Conservation (phyloP, 1,140 invertebrate genomes). For the Ericerus pela region DNA sequence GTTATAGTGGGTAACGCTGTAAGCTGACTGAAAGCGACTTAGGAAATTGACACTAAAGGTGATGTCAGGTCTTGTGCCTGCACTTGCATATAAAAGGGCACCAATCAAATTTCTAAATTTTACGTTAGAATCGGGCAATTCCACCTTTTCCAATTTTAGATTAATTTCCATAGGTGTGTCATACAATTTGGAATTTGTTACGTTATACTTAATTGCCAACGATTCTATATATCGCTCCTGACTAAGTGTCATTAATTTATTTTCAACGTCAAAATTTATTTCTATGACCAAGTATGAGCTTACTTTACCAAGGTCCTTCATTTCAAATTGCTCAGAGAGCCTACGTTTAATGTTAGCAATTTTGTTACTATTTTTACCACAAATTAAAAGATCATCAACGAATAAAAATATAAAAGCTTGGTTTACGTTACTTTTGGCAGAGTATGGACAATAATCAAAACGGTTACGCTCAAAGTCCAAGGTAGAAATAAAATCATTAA, state of each 20-base stretch:
- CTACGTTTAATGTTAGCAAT: neutral
- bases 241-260: conserved; percentile 1
- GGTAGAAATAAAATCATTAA: conserved; percentile 1
- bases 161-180: conserved; percentile 24
- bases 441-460: conserved; percentile 17
- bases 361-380: neutral
- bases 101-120: conserved; percentile 28
- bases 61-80: conserved; percentile 34
- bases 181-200: conserved; percentile 24
- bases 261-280: neutral
- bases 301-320: conserved; percentile 14
- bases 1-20: conserved; percentile 28
- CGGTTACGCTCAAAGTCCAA: conserved; percentile 6
- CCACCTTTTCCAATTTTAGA: conserved; percentile 16
- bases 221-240: conserved; percentile 16
- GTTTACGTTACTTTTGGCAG: neutral
- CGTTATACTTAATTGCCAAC: conserved; percentile 22
- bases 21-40: conserved; percentile 32
- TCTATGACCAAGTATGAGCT: conserved; percentile 16
- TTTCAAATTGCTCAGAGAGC: neutral
- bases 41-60: conserved; percentile 31
- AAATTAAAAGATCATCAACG: conserved; percentile 15
- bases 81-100: conserved; percentile 31
- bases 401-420: conserved; percentile 10
- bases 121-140: conserved; percentile 2